Evolutionary conservation across 2,113 vertebrate genomes (phyloP).

Genomic region (Saccopteryx bilineata): DNA sequence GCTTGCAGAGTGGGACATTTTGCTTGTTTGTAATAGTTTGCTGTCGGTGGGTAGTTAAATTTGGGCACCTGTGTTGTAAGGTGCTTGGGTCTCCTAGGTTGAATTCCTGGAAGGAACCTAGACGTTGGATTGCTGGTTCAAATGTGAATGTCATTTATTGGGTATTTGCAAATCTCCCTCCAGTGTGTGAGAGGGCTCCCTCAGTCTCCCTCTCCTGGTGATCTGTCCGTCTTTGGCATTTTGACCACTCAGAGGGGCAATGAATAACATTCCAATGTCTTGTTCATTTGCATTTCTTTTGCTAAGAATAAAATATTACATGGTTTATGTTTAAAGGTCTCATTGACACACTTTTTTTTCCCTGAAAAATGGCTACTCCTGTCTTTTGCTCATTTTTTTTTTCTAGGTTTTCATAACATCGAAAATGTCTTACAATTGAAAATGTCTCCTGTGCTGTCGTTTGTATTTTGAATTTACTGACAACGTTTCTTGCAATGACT

Average conservation of each 20-base stretch:
- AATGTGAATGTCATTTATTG: not conserved
- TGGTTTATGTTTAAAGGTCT: not conserved
- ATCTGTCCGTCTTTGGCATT: not conserved
- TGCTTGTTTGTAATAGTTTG: slow-evolving; percentile 1
- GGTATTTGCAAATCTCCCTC: not conserved
- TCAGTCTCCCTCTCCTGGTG: not conserved
- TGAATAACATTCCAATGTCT: not conserved
- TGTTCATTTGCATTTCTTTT: not conserved
- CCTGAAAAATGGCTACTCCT: not conserved
- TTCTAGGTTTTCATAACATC: not conserved
- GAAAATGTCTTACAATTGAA: not conserved
- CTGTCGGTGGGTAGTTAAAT: not conserved
- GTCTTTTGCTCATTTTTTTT: not conserved
- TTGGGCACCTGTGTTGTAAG: not conserved
- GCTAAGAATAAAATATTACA: not conserved
- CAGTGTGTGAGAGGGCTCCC: not conserved
- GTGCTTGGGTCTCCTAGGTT: not conserved
- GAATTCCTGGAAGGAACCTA: not conserved
- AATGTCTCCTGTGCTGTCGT: not conserved
- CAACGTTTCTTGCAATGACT: not conserved
- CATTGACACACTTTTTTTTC: not conserved
- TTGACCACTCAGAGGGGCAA: not conserved
- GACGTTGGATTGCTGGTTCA: not conserved
- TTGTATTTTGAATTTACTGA: not conserved
- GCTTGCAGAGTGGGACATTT: not conserved